phyloP scores from a whole-genome alignment of 1,140 invertebrate genomes.

The Camponotus floridanus region DNA sequence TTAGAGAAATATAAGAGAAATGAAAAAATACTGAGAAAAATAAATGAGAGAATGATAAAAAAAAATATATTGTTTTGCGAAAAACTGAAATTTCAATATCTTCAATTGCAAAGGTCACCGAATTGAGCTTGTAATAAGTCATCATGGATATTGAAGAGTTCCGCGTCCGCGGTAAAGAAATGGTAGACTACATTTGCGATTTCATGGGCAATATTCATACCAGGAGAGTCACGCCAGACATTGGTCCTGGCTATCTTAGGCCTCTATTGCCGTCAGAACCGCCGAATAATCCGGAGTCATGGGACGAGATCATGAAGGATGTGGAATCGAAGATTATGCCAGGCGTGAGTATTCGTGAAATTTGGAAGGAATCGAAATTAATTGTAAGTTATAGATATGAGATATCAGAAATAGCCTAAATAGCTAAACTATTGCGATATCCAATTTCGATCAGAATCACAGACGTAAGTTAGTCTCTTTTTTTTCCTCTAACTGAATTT shows the following conservation, averaged over 20 bases:
- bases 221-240: slow-evolving; percentile 94
- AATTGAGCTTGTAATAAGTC: slow-evolving; percentile 5
- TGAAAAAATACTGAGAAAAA: no score
- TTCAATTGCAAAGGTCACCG: slow-evolving; percentile 15
- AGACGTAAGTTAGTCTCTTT: not conserved
- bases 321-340: slow-evolving; percentile 99
- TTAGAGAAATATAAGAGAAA: not conserved
- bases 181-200: slow-evolving; percentile 99
- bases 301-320: slow-evolving; percentile 97
- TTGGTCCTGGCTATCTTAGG: slow-evolving; percentile 97
- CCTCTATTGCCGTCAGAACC: slow-evolving; percentile 93
- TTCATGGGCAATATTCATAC: slow-evolving; percentile 95
- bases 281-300: slow-evolving; percentile 95
- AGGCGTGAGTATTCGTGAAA: slow-evolving; percentile 90
- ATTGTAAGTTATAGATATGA: not conserved
- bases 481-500: no score
- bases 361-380: not conserved
- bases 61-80: not conserved
- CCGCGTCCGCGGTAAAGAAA: slow-evolving; percentile 95
- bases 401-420: slow-evolving; percentile 27
- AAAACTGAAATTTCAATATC: not conserved
- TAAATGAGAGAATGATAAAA: no score
- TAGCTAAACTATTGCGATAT: not conserved
- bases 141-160: slow-evolving; percentile 96
- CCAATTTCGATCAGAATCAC: not conserved